Conservation (phyloP, 2,113 vertebrate species). For the Epinephelus cyanopodus region DNA sequence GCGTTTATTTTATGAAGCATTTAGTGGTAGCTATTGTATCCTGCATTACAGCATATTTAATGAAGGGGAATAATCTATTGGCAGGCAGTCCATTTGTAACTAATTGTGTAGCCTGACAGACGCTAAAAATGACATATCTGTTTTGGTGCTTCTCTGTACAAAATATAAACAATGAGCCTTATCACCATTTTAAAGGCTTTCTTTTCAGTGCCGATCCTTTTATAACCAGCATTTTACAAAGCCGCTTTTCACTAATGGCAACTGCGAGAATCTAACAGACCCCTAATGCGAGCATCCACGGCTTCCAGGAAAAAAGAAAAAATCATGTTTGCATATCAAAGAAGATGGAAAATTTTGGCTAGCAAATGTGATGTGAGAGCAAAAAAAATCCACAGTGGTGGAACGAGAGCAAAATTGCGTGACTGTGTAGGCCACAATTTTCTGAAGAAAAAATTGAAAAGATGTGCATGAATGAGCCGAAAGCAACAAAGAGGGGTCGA, state of each 20-base stretch:
- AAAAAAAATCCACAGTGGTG: too few species aligned
- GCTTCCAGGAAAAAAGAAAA: constrained; percentile 2
- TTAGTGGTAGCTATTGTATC: constrained; percentile 63
- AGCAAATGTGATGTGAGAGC: background rate
- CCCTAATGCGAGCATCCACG: constrained; percentile 25
- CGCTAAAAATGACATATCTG: constrained; percentile 39
- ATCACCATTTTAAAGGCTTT: constrained; percentile 38
- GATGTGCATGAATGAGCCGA: background rate
- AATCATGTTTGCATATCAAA: constrained; percentile 54
- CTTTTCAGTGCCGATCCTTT: constrained; percentile 36
- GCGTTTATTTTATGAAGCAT: constrained; percentile 72
- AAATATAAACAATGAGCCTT: constrained; percentile 45
- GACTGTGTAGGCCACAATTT: background rate
- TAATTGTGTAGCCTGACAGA: constrained; percentile 34
- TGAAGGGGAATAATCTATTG: constrained; percentile 47
- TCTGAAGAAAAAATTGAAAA: constrained; percentile 5
- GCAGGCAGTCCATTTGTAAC: constrained; percentile 53
- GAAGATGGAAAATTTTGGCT: background rate
- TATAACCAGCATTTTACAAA: constrained; percentile 22
- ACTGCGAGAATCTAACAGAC: constrained; percentile 15
- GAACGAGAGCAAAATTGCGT: constrained; percentile 1
- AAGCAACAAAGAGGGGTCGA: background rate
- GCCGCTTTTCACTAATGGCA: constrained; percentile 16
- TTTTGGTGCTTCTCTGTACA: constrained; percentile 29
- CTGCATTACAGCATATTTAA: constrained; percentile 58